Evolutionary conservation across 2,113 vertebrate genomes (phyloP).

Genomic region (Aegotheles bennettii): DNA sequence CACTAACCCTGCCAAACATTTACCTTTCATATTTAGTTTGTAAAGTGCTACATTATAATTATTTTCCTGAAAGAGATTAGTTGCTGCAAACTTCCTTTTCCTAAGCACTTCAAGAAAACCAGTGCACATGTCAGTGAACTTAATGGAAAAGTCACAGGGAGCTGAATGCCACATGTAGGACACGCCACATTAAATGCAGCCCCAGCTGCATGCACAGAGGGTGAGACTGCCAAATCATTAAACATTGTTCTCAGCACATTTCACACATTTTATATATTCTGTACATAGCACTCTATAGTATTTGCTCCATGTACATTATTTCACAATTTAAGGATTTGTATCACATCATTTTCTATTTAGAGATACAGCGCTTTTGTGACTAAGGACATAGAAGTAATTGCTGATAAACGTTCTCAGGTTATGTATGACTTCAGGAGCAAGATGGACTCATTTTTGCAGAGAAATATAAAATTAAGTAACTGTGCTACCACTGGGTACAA

Average conservation of each 20-base stretch:
- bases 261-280: neutral
- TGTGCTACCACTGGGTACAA: neutral
- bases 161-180: neutral
- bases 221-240: neutral
- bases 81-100: neutral
- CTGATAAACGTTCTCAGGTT: neutral
- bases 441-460: neutral
- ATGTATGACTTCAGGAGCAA: neutral
- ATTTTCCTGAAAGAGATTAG: slow-evolving; percentile 19
- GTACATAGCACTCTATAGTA: neutral
- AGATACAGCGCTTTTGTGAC: neutral
- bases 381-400: neutral
- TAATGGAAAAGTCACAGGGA: slow-evolving; percentile 22
- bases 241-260: neutral
- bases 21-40: slow-evolving; percentile 22
- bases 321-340: neutral
- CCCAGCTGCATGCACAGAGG: neutral
- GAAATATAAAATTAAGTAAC: neutral
- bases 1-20: neutral
- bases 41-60: slow-evolving; percentile 24
- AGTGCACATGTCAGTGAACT: neutral
- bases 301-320: neutral
- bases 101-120: slow-evolving; percentile 10
- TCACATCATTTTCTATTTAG: neutral
- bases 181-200: neutral